Conservation (phyloP, 2,888 invertebrate genomes). For the Archaeoteleia sp. region DNA sequence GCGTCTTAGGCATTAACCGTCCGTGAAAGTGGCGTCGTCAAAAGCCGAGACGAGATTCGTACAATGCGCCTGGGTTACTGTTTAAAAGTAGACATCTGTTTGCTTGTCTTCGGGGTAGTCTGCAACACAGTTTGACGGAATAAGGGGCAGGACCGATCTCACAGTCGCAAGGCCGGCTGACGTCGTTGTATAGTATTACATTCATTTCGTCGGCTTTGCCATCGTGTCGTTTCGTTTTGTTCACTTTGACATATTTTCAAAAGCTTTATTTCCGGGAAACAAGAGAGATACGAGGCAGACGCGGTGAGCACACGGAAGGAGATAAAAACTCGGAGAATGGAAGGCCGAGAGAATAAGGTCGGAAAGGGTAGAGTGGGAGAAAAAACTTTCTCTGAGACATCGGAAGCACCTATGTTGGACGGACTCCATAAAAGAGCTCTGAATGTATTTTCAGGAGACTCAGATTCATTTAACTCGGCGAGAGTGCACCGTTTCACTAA, state of each 20-base stretch:
- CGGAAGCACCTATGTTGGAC: slow-evolving; percentile 6
- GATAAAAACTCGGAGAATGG: slow-evolving; percentile 34
- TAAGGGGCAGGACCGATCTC: slow-evolving; percentile 31
- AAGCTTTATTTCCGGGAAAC: slow-evolving; percentile 58
- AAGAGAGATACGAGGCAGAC: slow-evolving; percentile 43
- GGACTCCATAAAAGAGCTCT: slow-evolving; percentile 20
- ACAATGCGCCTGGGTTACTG: slow-evolving; percentile 36
- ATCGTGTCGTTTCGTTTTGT: slow-evolving; percentile 57
- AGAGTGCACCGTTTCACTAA: slow-evolving; percentile 17
- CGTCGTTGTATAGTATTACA: slow-evolving; percentile 34
- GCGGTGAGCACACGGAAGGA: slow-evolving; percentile 35
- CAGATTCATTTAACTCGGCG: slow-evolving; percentile 30
- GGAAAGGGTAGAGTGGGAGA: slow-evolving; percentile 1
- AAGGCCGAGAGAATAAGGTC: slow-evolving; percentile 20
- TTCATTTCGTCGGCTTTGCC: slow-evolving; percentile 49
- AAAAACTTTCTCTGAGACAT: slow-evolving; percentile 22
- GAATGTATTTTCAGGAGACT: slow-evolving; percentile 27
- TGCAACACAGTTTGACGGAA: slow-evolving; percentile 53
- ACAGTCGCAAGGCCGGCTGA: background rate
- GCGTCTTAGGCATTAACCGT: slow-evolving; percentile 38
- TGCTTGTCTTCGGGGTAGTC: slow-evolving; percentile 57
- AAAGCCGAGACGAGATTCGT: slow-evolving; percentile 15
- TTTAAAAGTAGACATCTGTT: slow-evolving; percentile 59
- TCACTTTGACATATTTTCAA: slow-evolving; percentile 63
- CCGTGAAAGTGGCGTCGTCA: slow-evolving; percentile 41